Conservation (phyloP, 1,140 invertebrate species). For the Pygmarrhopalites habei region DNA sequence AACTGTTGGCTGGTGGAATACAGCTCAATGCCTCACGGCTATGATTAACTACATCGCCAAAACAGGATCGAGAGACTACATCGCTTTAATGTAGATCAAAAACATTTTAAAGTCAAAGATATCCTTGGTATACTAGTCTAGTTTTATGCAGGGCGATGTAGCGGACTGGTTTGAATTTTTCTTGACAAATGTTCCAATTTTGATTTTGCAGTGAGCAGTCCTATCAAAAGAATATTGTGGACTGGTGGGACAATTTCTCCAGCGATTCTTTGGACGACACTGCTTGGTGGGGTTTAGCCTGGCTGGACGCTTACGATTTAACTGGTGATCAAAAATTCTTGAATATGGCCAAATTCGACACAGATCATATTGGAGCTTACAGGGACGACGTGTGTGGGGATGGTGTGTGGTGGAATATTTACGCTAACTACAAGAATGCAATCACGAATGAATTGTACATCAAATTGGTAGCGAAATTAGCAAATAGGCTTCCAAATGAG, state of each 20-base stretch:
- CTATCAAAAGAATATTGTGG: no score
- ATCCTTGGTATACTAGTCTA: no score
- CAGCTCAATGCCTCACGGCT: slow-evolving; percentile 18
- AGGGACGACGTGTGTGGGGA: slow-evolving; percentile 33
- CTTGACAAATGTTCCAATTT: no score
- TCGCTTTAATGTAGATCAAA: no score
- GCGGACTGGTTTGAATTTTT: no score
- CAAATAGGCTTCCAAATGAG: slow-evolving; percentile 33
- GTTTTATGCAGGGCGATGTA: no score
- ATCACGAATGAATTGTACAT: slow-evolving; percentile 36
- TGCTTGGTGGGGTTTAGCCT: background rate
- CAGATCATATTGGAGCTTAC: slow-evolving; percentile 19
- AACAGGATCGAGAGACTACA: slow-evolving; percentile 5
- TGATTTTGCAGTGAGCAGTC: slow-evolving; percentile 14
- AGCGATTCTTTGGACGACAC: no score
- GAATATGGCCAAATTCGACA: slow-evolving; percentile 30
- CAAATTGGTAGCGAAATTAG: slow-evolving; percentile 20
- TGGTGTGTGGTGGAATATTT: slow-evolving; percentile 34
- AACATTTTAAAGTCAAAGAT: no score
- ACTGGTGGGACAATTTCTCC: no score
- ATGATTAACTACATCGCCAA: slow-evolving; percentile 19
- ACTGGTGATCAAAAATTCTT: slow-evolving; percentile 29
- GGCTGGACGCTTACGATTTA: slow-evolving; percentile 31
- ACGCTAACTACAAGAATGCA: slow-evolving; percentile 32
- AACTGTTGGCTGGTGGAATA: slow-evolving; percentile 35